phyloP scores from a whole-genome alignment of 1,140 invertebrate species.

The Lepidurus apus region DNA sequence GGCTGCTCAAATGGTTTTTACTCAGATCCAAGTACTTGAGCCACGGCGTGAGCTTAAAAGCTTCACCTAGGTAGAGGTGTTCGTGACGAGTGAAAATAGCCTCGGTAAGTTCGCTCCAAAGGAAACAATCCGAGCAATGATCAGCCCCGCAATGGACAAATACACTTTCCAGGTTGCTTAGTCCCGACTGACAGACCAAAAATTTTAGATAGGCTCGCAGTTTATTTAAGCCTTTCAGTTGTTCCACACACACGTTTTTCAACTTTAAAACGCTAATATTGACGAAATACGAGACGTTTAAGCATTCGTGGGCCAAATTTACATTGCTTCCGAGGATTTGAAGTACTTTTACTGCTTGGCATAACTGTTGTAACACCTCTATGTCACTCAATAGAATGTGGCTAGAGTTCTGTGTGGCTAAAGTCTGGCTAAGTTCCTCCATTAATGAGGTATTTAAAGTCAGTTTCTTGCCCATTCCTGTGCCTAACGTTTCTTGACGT shows the following conservation, averaged over 20 bases:
- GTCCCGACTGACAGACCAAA: background rate
- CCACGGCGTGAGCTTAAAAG: background rate
- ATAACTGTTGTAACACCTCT: background rate
- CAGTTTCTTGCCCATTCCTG: conserved; percentile 8
- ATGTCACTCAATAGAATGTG: background rate
- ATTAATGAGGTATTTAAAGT: background rate
- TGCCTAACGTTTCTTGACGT: background rate
- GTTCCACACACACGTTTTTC: background rate
- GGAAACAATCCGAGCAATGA: background rate
- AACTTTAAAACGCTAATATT: conserved; percentile 1
- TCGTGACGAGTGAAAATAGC: background rate
- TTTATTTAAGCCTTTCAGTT: background rate
- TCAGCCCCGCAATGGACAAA: background rate
- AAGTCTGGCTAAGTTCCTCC: background rate
- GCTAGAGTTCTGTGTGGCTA: background rate
- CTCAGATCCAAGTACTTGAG: conserved; percentile 5
- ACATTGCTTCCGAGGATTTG: background rate
- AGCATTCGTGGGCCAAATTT: background rate
- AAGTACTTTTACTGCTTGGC: background rate
- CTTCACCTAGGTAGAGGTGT: background rate
- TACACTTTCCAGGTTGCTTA: background rate
- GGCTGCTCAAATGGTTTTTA: background rate
- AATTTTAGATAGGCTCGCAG: background rate
- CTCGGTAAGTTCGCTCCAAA: background rate
- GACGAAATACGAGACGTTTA: background rate